phyloP scores from a whole-genome alignment of 2,113 vertebrate species.

The Hydropotes inermis region DNA sequence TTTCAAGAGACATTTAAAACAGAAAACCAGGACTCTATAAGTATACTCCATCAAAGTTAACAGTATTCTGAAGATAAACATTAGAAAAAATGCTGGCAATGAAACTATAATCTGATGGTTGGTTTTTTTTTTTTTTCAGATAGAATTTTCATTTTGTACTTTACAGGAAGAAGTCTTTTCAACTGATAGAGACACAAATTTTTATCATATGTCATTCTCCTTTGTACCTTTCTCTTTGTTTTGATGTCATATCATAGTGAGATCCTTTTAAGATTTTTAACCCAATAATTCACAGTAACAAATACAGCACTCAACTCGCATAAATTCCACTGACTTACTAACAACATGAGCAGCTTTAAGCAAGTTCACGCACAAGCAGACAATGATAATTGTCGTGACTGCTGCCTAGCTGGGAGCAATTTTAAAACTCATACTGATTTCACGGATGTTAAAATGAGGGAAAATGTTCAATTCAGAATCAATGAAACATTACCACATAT shows the following conservation, averaged over 20 bases:
- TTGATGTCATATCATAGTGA: background rate
- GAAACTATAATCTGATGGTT: background rate
- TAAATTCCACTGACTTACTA: background rate
- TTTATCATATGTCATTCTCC: background rate
- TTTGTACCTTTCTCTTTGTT: background rate
- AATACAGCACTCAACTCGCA: background rate
- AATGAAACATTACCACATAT: background rate
- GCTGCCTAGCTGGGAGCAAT: background rate
- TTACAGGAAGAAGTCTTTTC: background rate
- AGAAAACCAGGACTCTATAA: background rate
- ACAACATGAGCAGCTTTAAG: background rate
- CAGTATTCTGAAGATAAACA: background rate
- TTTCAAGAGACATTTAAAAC: background rate
- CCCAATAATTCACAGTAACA: conserved; percentile 1
- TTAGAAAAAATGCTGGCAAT: background rate
- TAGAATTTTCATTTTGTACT: conserved; percentile 3
- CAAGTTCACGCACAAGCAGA: background rate
- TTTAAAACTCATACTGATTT: background rate
- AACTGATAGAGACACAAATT: background rate
- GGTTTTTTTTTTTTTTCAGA: background rate
- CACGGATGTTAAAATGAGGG: background rate
- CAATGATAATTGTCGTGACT: background rate
- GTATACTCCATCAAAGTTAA: background rate
- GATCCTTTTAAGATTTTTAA: conserved; percentile 27
- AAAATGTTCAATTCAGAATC: background rate